These are phyloP conservation scores for Hyposmocoma kahamanoa DNA, from an alignment of 1,140 invertebrate species.

Conservation along the genomic window DNA sequence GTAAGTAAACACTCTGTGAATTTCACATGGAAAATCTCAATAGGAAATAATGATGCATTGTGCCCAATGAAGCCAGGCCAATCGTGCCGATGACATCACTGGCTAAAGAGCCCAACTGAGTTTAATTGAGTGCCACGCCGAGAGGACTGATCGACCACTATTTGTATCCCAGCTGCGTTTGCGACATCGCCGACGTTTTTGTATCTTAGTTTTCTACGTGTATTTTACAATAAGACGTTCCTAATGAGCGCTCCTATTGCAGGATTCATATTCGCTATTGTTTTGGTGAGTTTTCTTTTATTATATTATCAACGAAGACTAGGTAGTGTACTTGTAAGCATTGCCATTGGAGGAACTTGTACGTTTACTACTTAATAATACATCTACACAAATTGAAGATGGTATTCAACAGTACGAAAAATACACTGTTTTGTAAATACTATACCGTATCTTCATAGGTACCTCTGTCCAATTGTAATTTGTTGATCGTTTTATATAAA, in stretches of 20 bases:
- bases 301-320: too few relatives aligned
- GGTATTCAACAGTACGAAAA: too few relatives aligned
- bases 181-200: slow-evolving; percentile 47
- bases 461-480: too few relatives aligned
- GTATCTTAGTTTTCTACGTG: slow-evolving; percentile 19
- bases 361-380: background rate
- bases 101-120: slow-evolving; percentile 48
- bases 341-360: too few relatives aligned
- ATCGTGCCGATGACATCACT: slow-evolving; percentile 61
- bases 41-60: slow-evolving; percentile 20
- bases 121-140: slow-evolving; percentile 58
- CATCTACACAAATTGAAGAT: too few relatives aligned
- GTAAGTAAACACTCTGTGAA: too few relatives aligned
- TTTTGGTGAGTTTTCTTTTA: slow-evolving; percentile 47
- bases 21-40: slow-evolving; percentile 5
- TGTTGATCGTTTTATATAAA: too few relatives aligned
- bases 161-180: slow-evolving; percentile 47
- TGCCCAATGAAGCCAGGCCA: slow-evolving; percentile 39
- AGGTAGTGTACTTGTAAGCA: too few relatives aligned
- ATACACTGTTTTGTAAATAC: too few relatives aligned
- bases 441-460: too few relatives aligned
- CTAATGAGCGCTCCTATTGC: slow-evolving; percentile 44
- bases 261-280: slow-evolving; percentile 48
- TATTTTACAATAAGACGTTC: slow-evolving; percentile 25
- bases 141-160: too few relatives aligned